phyloP scores from a whole-genome alignment of 2,888 invertebrate species.

The Cryptus viduatorius region DNA sequence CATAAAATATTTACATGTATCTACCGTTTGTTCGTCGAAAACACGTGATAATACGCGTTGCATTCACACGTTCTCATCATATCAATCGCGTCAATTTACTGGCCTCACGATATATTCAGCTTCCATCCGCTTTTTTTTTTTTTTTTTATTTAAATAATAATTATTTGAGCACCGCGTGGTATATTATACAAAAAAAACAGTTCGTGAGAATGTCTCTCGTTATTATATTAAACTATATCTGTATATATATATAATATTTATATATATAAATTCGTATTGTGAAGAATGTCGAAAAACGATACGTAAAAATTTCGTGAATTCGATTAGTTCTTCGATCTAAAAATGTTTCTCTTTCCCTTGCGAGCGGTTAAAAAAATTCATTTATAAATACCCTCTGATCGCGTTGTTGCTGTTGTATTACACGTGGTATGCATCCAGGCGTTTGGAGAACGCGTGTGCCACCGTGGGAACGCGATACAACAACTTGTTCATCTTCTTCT shows the following conservation, averaged over 20 bases:
- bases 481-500: constrained; percentile 37
- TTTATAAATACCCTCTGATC: constrained; percentile 25
- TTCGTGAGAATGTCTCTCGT: constrained; percentile 45
- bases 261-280: constrained; percentile 40
- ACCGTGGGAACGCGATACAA: constrained; percentile 52
- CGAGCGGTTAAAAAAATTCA: constrained; percentile 4
- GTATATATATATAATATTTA: constrained; percentile 3
- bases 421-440: constrained; percentile 25
- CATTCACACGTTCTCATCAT: not conserved
- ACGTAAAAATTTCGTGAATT: constrained; percentile 23
- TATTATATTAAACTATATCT: constrained; percentile 42
- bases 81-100: constrained; percentile 52
- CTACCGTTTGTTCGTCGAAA: constrained; percentile 10
- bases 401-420: constrained; percentile 29
- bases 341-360: not conserved
- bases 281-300: not conserved
- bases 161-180: constrained; percentile 65
- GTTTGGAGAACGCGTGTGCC: constrained; percentile 31
- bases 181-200: constrained; percentile 63
- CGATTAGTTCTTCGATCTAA: constrained; percentile 33
- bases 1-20: constrained; percentile 50
- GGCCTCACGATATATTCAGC: constrained; percentile 60
- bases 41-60: constrained; percentile 3
- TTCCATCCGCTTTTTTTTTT: constrained; percentile 59
- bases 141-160: constrained; percentile 61